Evolutionary conservation across 2,888 invertebrate genomes (phyloP), one percentile per base, ranked within the genome.

Genomic region (Caenorhabditis imperialis): DNA sequence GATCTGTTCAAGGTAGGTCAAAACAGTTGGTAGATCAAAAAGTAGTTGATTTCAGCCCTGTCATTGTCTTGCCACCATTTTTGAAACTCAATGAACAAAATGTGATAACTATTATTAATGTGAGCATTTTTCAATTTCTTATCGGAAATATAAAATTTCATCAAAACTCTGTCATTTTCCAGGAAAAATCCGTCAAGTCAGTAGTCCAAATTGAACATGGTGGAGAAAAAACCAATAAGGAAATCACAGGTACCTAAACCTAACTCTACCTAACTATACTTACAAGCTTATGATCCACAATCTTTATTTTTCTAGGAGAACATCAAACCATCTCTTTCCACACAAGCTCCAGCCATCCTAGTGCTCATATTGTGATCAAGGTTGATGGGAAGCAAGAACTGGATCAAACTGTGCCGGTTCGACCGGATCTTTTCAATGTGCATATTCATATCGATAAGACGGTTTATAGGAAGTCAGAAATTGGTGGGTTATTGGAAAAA

Each of bases 401-500:
- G 16, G 44, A 58, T 44, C 27, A 57, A 37, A 14, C 37, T 12
- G 25, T 73, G n/a, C 42, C 50, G 7, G 80, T 83, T 16, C 63
- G 77, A 4, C 78, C 84, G 0, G 81, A 84, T 70, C 14, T 85
- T 6, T 69, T 72, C 23, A 69, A 73, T n/a, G 72, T 85, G 33
- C 80, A 82, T 51, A 62, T 86, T n/a, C 81, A 82, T 55, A 83
- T 82, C 2, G 82, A 83, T 53, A 85, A 85, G 69, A 58, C 69
- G 14, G 73, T 84, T 55, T 86, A 86, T 70, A 75, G 79, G 48
- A 77, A 79, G 16, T 79, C 77, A 1, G 84, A 86, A 62, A 78
- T 38, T 7, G 81, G 85, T 85, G 12, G 23, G 55, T 23, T 16
- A 47, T 27, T 58, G 30, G 27, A 12, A 8, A 8, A 55, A n/a